phyloP scores from a whole-genome alignment of 2,797 vertebrate species.

The Glossophaga mutica region DNA sequence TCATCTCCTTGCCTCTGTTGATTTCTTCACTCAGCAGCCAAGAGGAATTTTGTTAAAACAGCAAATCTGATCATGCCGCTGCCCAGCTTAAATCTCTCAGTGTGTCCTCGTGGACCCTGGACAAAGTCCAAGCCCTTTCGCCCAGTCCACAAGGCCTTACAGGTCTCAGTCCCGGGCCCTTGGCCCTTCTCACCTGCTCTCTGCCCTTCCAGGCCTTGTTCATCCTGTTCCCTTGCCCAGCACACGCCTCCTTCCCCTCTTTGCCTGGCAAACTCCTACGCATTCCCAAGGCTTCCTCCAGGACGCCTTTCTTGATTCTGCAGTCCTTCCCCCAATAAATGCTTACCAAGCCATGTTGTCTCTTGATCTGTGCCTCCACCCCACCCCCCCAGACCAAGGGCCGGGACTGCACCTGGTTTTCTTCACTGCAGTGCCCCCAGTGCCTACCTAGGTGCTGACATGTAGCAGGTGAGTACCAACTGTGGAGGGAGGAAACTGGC shows the following conservation, averaged over 20 bases:
- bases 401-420: neutral
- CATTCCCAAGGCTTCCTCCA: neutral
- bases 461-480: neutral
- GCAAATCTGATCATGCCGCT: neutral
- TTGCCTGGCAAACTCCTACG: neutral
- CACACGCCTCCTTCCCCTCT: neutral
- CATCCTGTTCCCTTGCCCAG: neutral
- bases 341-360: rapidly evolving
- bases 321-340: neutral
- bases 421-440: rapidly evolving
- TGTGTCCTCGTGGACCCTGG: neutral
- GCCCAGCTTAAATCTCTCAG: neutral
- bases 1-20: neutral
- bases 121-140: neutral
- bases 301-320: neutral
- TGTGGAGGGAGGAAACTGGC: neutral
- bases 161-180: neutral
- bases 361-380: neutral
- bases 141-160: neutral
- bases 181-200: neutral
- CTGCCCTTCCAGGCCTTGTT: neutral
- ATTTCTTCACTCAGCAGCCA: neutral
- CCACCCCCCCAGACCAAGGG: rapidly evolving
- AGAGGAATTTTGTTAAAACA: neutral
- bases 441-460: too few species aligned